These are phyloP conservation scores for Tetragonula clypearis DNA, from an alignment of 1,140 invertebrate genomes.

Conservation along the genomic window DNA sequence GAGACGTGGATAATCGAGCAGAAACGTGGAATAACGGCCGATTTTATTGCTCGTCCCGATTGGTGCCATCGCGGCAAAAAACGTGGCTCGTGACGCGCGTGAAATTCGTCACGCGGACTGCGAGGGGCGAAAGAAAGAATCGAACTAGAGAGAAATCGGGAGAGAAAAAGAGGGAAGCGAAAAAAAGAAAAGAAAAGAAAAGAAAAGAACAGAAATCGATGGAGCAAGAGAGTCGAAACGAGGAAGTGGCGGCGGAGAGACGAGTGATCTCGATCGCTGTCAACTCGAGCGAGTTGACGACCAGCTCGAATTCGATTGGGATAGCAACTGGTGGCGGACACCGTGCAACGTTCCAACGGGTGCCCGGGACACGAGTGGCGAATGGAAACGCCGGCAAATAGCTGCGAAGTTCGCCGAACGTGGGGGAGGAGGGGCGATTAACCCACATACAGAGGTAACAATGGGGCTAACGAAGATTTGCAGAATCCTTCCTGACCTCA, in stretches of 20 bases:
- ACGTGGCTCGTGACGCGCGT: constrained; percentile 34
- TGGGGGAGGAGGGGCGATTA: constrained; percentile 28
- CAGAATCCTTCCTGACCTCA: constrained; percentile 35
- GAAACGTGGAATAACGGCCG: constrained; percentile 25
- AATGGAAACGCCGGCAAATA: constrained; percentile 20
- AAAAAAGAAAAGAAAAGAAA: background rate
- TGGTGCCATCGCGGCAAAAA: background rate
- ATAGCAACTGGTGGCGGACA: constrained; percentile 35
- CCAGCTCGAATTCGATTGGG: constrained; percentile 29
- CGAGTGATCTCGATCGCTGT: constrained; percentile 14
- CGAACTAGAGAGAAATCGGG: rapidly evolving
- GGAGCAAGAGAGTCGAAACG: background rate
- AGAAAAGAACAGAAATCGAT: no score
- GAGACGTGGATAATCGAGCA: constrained; percentile 11
- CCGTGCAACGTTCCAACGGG: background rate
- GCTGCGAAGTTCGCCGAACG: constrained; percentile 32
- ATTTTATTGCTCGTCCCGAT: constrained; percentile 34
- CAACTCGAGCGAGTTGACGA: constrained; percentile 16
- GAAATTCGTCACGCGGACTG: constrained; percentile 19
- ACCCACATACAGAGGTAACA: constrained; percentile 43
- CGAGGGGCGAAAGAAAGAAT: background rate
- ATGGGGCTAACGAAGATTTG: constrained; percentile 51
- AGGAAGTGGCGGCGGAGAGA: background rate
- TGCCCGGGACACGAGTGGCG: constrained; percentile 17
- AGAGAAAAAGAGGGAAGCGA: no score